These are phyloP conservation scores for Heloderma charlesbogerti DNA, from an alignment of 2,113 vertebrate species.

Conservation along the genomic window DNA sequence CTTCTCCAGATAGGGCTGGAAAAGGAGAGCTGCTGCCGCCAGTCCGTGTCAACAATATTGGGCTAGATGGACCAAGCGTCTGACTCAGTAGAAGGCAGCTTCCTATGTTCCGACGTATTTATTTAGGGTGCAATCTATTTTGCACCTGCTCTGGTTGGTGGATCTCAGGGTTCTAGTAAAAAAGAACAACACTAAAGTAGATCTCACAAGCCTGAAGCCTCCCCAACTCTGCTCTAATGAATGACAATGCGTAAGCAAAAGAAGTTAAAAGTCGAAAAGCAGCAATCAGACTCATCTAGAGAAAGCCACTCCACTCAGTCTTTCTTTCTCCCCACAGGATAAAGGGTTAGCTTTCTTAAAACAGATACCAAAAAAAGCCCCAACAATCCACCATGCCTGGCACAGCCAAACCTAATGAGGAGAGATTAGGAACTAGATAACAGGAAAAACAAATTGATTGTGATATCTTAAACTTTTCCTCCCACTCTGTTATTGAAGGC, in stretches of 20 bases:
- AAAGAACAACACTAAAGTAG: no score
- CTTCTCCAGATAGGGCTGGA: no score
- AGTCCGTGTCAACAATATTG: no score
- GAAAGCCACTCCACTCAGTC: neutral
- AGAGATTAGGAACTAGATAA: slow-evolving; percentile 9
- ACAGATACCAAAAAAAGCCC: rapidly evolving
- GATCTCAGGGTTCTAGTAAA: no score
- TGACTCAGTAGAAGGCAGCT: no score
- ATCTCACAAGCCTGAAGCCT: neutral
- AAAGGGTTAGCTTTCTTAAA: neutral
- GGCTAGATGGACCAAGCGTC: no score
- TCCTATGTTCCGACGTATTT: no score
- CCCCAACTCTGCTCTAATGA: no score
- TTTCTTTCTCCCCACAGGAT: slow-evolving; percentile 1
- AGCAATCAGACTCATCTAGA: rapidly evolving
- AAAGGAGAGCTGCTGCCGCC: no score
- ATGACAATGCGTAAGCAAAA: neutral
- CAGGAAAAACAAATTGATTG: neutral
- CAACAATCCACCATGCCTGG: neutral
- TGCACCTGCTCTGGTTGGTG: neutral
- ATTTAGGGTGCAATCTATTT: no score
- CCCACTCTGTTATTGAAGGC: slow-evolving; percentile 8
- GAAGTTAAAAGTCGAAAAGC: neutral
- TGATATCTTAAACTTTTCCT: neutral
- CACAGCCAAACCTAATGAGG: neutral